phyloP scores from a whole-genome alignment of 1,140 invertebrate genomes.

The Lepidurus apus region DNA sequence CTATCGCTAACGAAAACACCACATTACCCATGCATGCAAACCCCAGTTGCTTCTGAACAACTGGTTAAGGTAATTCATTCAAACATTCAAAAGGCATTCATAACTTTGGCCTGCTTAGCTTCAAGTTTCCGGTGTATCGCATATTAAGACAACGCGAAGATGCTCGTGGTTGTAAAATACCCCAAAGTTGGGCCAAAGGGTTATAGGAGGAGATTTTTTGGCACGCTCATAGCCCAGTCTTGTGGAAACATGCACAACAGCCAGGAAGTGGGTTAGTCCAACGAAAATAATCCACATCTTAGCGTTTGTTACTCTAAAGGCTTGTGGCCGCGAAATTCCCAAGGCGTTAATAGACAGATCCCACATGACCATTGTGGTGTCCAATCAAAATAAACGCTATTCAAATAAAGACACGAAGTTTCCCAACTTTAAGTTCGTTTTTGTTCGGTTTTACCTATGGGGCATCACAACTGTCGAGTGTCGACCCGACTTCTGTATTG shows the following conservation, averaged over 20 bases:
- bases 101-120: too few relatives aligned
- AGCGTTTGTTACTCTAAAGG: background rate
- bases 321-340: background rate
- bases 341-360: background rate
- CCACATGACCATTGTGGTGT: slow-evolving; percentile 13
- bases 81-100: too few relatives aligned
- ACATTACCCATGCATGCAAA: too few relatives aligned
- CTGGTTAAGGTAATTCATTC: too few relatives aligned
- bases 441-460: background rate
- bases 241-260: background rate
- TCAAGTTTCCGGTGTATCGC: too few relatives aligned
- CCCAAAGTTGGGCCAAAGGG: too few relatives aligned
- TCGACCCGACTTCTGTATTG: background rate
- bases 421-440: background rate
- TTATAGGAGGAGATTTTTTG: background rate
- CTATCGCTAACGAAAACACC: background rate
- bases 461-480: background rate
- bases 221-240: background rate
- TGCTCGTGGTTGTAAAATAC: too few relatives aligned
- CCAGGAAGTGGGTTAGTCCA: slow-evolving; percentile 5
- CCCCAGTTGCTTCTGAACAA: too few relatives aligned
- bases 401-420: background rate
- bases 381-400: background rate
- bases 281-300: background rate
- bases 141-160: too few relatives aligned